Evolutionary conservation across 2,888 invertebrate species (phyloP).

Genomic region (Phoenoteleia sp.): DNA sequence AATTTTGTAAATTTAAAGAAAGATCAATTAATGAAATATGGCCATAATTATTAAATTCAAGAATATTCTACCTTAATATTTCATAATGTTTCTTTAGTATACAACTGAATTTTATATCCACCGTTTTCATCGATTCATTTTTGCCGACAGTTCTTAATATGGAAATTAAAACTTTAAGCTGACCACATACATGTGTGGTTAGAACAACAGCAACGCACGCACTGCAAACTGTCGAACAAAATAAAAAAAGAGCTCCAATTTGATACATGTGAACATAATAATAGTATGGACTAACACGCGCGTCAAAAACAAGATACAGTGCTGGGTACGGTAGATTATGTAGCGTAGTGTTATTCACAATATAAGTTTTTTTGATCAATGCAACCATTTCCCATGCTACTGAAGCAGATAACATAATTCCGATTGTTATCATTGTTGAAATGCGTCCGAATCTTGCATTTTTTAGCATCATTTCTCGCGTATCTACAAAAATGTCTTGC

Average conservation of each 20-base stretch:
- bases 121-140: not conserved
- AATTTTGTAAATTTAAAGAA: too few species aligned
- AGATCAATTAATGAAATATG: too few species aligned
- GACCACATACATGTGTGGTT: slow-evolving; percentile 5
- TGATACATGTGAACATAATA: slow-evolving; percentile 6
- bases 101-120: not conserved
- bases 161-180: not conserved
- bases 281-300: not conserved
- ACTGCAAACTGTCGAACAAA: not conserved
- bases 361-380: not conserved
- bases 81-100: not conserved
- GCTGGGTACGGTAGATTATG: not conserved
- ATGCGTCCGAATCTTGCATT: slow-evolving; percentile 15
- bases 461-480: slow-evolving; percentile 20
- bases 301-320: slow-evolving; percentile 3
- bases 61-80: not conserved
- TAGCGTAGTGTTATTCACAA: not conserved
- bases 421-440: not conserved
- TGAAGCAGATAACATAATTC: not conserved
- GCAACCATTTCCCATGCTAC: slow-evolving; percentile 1
- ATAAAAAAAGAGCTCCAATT: not conserved
- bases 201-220: slow-evolving; percentile 6
- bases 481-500: slow-evolving; percentile 4
- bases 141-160: not conserved
- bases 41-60: too few species aligned